These are phyloP conservation scores for Caenorhabditis tropicalis DNA, from an alignment of 1,140 invertebrate species.

Conservation along the genomic window DNA sequence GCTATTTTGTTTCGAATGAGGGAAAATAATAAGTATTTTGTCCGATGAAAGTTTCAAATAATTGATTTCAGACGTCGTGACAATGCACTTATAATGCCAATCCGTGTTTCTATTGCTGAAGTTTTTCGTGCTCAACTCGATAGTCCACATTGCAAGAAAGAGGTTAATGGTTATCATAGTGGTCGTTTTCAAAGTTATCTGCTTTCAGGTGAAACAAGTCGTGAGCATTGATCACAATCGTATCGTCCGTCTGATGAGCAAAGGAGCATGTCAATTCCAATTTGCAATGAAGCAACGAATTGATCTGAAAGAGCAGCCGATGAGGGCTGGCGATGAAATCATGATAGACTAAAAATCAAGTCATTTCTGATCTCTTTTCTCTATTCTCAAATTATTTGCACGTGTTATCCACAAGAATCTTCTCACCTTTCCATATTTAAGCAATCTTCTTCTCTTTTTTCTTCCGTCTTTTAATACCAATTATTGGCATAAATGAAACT, in stretches of 20 bases:
- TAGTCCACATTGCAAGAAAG: constrained; percentile 59
- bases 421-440: not conserved
- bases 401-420: constrained; percentile 25
- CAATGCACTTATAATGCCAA: constrained; percentile 67
- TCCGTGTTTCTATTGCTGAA: constrained; percentile 64
- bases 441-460: not conserved
- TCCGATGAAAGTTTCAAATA: too few species aligned
- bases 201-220: constrained; percentile 55
- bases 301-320: constrained; percentile 63
- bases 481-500: not conserved
- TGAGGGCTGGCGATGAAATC: constrained; percentile 46
- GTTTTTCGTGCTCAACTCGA: constrained; percentile 56
- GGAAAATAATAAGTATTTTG: too few species aligned
- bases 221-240: constrained; percentile 62
- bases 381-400: not conserved
- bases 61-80: constrained; percentile 61
- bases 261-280: constrained; percentile 70
- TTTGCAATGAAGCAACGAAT: constrained; percentile 69
- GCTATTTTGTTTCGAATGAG: constrained; percentile 39
- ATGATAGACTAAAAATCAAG: constrained; percentile 47
- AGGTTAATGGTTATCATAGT: not conserved
- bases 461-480: not conserved
- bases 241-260: constrained; percentile 62
- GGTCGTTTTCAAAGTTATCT: not conserved
- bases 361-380: not conserved